Percentiles rank a stretch among this genome's conserved stretches.
These are phyloP conservation scores for Pedetes capensis DNA, from an alignment of 2,113 vertebrate species.

Conservation along the genomic window DNA sequence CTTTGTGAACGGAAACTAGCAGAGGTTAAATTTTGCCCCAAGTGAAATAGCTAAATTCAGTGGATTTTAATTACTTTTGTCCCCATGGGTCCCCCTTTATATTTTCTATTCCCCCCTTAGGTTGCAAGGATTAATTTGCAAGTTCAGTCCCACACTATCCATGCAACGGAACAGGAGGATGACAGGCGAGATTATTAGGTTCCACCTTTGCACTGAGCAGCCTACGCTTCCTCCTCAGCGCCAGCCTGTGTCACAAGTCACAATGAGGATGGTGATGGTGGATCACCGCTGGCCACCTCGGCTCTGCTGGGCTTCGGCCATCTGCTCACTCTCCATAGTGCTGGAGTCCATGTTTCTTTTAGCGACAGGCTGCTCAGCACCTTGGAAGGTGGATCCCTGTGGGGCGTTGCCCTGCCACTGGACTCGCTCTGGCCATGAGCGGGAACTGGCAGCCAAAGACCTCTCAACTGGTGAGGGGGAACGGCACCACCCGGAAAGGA, in stretches of 20 bases:
- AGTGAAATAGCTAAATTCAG: slow-evolving; percentile 42
- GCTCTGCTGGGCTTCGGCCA: neutral
- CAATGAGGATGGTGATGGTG: rapidly evolving
- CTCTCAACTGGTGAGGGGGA: too few relatives aligned
- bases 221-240: neutral
- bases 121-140: slow-evolving; percentile 30
- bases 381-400: too few relatives aligned
- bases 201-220: neutral
- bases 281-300: rapidly evolving
- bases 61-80: slow-evolving; percentile 65
- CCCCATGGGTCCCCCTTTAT: neutral
- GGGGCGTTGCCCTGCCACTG: too few relatives aligned
- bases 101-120: neutral
- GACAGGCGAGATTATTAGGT: neutral
- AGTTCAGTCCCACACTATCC: neutral
- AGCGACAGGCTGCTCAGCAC: neutral
- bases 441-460: too few relatives aligned
- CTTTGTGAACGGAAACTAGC: neutral
- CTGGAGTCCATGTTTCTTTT: neutral
- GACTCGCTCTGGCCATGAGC: too few relatives aligned
- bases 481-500: too few relatives aligned
- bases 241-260: rapidly evolving
- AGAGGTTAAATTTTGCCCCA: slow-evolving; percentile 38
- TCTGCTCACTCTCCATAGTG: rapidly evolving
- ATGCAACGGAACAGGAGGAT: neutral